Percentiles rank a stretch among this genome's conserved stretches.
Evolutionary conservation across 2,113 vertebrate genomes (phyloP).

Genomic region (Esox niger): DNA sequence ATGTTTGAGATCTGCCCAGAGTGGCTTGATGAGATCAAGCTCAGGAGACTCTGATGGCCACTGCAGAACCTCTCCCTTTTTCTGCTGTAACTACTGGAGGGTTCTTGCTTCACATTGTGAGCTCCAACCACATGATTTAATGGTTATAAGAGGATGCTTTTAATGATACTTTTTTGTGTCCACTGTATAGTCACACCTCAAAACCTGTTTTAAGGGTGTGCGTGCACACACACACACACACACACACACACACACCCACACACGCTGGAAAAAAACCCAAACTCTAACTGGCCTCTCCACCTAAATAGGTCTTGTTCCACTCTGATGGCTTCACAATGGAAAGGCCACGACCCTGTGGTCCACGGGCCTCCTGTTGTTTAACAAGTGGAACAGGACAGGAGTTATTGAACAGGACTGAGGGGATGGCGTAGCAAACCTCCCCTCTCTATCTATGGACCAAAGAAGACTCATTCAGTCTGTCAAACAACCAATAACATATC

Average conservation of each 20-base stretch:
- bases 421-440: not conserved
- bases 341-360: constrained; percentile 45
- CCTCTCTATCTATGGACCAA: not conserved
- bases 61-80: too few species aligned
- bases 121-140: too few species aligned
- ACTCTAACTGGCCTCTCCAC: constrained; percentile 15
- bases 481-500: constrained; percentile 4
- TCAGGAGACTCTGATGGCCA: too few species aligned
- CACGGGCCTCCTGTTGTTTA: constrained; percentile 46
- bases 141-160: too few species aligned
- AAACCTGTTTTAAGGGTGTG: too few species aligned
- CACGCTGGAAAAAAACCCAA: not conserved
- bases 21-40: too few species aligned
- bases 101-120: too few species aligned
- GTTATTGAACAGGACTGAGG: constrained; percentile 11
- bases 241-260: constrained; percentile 6
- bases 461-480: not conserved
- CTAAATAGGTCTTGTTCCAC: constrained; percentile 20
- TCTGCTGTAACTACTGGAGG: too few species aligned
- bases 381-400: constrained; percentile 22
- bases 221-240: constrained; percentile 26
- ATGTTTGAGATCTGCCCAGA: too few species aligned
- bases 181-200: too few species aligned
- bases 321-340: constrained; percentile 27
- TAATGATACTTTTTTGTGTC: too few species aligned